Percentiles rank a stretch among this genome's conserved stretches.
Evolutionary conservation across 2,113 vertebrate species (phyloP).

Genomic region (Crotalus viridis): DNA sequence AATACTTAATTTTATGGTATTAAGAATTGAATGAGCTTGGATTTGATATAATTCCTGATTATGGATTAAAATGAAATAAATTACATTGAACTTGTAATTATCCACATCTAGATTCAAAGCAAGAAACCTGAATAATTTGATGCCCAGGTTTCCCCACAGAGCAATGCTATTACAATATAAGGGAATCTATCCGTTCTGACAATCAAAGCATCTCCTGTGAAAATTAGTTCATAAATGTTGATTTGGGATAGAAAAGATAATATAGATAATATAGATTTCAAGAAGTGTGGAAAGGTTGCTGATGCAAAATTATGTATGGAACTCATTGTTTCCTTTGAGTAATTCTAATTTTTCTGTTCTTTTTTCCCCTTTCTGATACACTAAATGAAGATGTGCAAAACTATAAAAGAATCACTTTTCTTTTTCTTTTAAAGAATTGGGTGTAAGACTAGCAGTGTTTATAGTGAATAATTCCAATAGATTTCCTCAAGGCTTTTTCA

Average conservation of each 20-base stretch:
- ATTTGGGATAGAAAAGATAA: neutral
- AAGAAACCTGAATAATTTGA: neutral
- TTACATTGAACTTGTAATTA: neutral
- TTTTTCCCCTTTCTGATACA: neutral
- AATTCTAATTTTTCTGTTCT: neutral
- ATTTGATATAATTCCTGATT: neutral
- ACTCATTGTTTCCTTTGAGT: neutral
- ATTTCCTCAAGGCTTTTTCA: neutral
- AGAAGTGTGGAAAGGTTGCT: accelerated
- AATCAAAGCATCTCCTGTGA: neutral
- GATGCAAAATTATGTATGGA: accelerated
- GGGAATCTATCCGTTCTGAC: neutral
- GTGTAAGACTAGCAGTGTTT: neutral
- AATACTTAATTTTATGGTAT: neutral
- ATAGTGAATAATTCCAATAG: neutral
- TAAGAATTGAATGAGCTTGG: neutral
- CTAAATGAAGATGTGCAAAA: neutral
- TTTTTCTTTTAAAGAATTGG: neutral
- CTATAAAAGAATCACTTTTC: neutral
- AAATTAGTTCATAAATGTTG: neutral
- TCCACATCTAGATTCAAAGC: neutral
- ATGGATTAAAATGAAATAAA: neutral
- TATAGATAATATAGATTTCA: accelerated
- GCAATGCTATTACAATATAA: neutral
- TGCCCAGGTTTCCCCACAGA: neutral